Evolutionary conservation across 2,888 invertebrate genomes (phyloP).

Genomic region (Glaucopsyche alexis): DNA sequence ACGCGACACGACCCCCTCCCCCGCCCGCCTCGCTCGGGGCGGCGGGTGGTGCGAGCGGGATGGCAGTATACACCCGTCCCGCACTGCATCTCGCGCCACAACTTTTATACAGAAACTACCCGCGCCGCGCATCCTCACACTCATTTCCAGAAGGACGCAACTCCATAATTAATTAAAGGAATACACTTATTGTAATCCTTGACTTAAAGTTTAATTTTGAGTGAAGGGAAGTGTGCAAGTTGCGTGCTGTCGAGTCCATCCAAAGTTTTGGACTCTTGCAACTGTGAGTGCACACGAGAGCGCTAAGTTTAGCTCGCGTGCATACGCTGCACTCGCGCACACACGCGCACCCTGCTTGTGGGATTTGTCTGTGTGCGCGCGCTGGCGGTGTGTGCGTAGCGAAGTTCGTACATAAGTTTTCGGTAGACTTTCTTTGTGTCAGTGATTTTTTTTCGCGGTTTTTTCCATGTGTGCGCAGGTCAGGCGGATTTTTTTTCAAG

Average conservation of each 20-base stretch:
- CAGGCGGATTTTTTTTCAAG: slow-evolving; percentile 77
- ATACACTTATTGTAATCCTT: slow-evolving; percentile 37
- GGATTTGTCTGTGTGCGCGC: slow-evolving; percentile 46
- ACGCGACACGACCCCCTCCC: slow-evolving; percentile 71
- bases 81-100: slow-evolving; percentile 74
- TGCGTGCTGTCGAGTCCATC: slow-evolving; percentile 43
- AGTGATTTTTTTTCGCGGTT: slow-evolving; percentile 77
- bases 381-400: slow-evolving; percentile 53
- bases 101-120: slow-evolving; percentile 78
- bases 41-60: slow-evolving; percentile 68
- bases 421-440: slow-evolving; percentile 79
- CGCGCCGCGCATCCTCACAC: slow-evolving; percentile 63
- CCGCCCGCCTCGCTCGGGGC: slow-evolving; percentile 59
- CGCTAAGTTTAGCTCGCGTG: slow-evolving; percentile 73
- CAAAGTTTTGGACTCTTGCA: slow-evolving; percentile 72
- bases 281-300: slow-evolving; percentile 62
- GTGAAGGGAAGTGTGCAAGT: slow-evolving; percentile 37
- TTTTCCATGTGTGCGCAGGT: slow-evolving; percentile 66
- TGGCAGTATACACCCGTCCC: slow-evolving; percentile 47
- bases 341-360: slow-evolving; percentile 59
- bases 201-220: slow-evolving; percentile 33
- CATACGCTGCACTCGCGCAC: slow-evolving; percentile 65
- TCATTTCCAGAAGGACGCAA: slow-evolving; percentile 46
- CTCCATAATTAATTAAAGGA: slow-evolving; percentile 30
- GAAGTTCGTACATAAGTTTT: slow-evolving; percentile 78